Conservation (phyloP, 2,113 vertebrate species). For the Azemiops feae region DNA sequence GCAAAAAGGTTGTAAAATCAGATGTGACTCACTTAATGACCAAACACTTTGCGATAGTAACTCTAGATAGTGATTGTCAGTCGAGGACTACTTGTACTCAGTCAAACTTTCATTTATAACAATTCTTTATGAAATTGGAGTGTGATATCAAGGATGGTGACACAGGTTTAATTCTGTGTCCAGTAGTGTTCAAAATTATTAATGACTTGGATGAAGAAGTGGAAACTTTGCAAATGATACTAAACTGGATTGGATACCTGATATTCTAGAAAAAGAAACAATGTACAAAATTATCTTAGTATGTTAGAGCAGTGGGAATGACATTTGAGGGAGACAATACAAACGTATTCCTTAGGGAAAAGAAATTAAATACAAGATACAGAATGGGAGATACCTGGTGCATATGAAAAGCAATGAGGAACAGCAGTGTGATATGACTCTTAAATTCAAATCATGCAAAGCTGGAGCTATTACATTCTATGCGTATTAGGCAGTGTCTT, state of each 20-base stretch:
- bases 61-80: neutral
- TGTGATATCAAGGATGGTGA: neutral
- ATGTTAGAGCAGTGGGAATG: neutral
- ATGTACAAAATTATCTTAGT: neutral
- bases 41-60: neutral
- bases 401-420: neutral
- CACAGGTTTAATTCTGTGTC: neutral
- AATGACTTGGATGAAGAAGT: neutral
- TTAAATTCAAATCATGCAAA: neutral
- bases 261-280: neutral
- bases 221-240: neutral
- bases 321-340: neutral
- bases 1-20: neutral
- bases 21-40: neutral
- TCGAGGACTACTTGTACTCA: neutral
- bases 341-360: neutral
- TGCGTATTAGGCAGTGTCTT: neutral
- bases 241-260: neutral
- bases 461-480: neutral
- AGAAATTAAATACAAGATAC: neutral
- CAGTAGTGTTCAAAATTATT: neutral
- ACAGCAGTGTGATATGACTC: neutral
- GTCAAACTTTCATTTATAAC: neutral
- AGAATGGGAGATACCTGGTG: neutral
- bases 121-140: neutral